Percentiles rank a stretch among this genome's conserved stretches.
phyloP scores from a whole-genome alignment of 2,888 invertebrate species.

The Nematopogon swammerdamellus region DNA sequence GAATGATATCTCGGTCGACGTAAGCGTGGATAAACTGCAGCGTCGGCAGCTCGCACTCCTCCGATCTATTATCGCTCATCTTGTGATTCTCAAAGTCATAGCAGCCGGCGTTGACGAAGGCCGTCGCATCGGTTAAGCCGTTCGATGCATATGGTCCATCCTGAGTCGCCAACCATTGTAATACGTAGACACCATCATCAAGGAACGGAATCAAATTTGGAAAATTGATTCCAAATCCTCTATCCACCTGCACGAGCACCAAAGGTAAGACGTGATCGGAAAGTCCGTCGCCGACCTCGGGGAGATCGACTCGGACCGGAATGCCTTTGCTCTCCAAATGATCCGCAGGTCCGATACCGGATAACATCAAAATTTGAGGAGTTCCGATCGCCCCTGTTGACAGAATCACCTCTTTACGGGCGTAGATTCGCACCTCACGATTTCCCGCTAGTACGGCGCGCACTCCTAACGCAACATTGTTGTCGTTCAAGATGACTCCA shows the following conservation, averaged over 20 bases:
- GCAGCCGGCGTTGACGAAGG: constrained; percentile 26
- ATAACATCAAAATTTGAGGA: constrained; percentile 30
- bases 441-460: too few species aligned
- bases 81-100: constrained; percentile 19
- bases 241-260: constrained; percentile 19
- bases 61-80: constrained; percentile 8
- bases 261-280: constrained; percentile 25
- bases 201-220: constrained; percentile 9
- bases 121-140: constrained; percentile 23
- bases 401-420: constrained; percentile 26
- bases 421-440: constrained; percentile 16
- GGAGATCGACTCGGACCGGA: constrained; percentile 19
- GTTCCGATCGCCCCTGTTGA: constrained; percentile 30
- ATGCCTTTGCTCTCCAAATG: constrained; percentile 22
- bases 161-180: constrained; percentile 14
- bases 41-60: constrained; percentile 24
- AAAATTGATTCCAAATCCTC: constrained; percentile 5
- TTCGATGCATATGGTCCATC: constrained; percentile 25
- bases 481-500: constrained; percentile 22
- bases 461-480: constrained; percentile 22
- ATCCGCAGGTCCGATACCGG: constrained; percentile 28
- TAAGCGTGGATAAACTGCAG: constrained; percentile 25
- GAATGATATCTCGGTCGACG: constrained; percentile 16
- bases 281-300: constrained; percentile 26
- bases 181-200: constrained; percentile 8